Conservation (phyloP, 2,113 vertebrate genomes). For the Leptodactylus fuscus region DNA sequence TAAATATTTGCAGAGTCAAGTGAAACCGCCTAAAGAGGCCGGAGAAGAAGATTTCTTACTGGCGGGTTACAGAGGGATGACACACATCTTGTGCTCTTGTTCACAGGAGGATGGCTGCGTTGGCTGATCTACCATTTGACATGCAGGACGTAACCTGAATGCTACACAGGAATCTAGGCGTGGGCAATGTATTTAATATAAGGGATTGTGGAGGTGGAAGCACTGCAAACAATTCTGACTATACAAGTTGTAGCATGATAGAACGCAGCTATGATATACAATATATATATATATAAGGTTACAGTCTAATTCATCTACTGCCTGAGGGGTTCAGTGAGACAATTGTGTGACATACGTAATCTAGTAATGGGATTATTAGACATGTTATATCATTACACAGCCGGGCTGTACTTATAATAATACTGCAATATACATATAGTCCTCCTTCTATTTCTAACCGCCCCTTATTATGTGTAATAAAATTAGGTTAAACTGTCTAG, state of each 20-base stretch:
- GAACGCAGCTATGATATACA: background rate
- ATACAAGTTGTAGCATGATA: background rate
- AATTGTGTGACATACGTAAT: background rate
- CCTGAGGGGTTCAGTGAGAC: background rate
- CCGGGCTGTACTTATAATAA: too few relatives aligned
- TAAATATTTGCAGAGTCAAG: slow-evolving; percentile 51
- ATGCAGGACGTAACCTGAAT: background rate
- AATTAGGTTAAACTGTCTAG: too few relatives aligned
- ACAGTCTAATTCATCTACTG: background rate
- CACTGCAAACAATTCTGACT: background rate
- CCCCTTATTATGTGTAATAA: too few relatives aligned
- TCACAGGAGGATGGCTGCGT: background rate
- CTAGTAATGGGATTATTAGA: too few relatives aligned
- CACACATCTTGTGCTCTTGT: background rate
- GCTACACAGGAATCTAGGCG: background rate
- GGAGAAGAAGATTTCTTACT: background rate
- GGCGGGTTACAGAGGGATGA: background rate
- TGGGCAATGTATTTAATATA: background rate
- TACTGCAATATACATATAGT: too few relatives aligned
- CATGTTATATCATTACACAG: too few relatives aligned
- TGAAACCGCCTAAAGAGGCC: background rate
- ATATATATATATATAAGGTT: background rate
- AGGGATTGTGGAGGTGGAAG: background rate
- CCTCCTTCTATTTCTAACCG: too few relatives aligned
- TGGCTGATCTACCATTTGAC: background rate